phyloP scores from a whole-genome alignment of 2,113 vertebrate genomes.

The Bagarius yarrelli region DNA sequence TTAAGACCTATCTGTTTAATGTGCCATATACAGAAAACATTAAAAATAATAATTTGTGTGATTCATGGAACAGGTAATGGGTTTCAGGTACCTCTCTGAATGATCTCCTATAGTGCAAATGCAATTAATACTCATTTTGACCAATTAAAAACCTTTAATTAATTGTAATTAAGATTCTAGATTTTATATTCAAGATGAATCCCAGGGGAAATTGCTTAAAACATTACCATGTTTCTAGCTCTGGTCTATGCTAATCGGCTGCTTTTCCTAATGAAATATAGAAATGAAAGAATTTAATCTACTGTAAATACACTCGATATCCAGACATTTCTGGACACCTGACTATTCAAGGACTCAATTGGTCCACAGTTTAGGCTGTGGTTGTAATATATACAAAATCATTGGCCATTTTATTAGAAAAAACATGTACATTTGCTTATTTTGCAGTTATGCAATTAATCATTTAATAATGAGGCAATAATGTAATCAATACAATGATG shows the following conservation, averaged over 20 bases:
- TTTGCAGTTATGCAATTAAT: not conserved
- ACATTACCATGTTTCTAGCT: too few species aligned
- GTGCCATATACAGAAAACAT: slow-evolving; percentile 25
- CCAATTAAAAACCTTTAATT: slow-evolving; percentile 40
- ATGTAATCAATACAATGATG: not conserved
- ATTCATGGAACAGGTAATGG: slow-evolving; percentile 47
- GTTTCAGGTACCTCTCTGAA: slow-evolving; percentile 36
- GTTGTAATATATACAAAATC: not conserved
- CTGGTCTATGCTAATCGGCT: too few species aligned
- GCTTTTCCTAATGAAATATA: too few species aligned
- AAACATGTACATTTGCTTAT: not conserved
- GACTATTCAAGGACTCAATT: too few species aligned
- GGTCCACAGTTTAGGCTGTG: too few species aligned
- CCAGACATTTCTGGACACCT: too few species aligned
- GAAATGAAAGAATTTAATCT: too few species aligned
- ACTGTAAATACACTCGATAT: too few species aligned
- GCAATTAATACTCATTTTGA: slow-evolving; percentile 46
- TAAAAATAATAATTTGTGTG: slow-evolving; percentile 38
- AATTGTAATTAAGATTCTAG: slow-evolving; percentile 38
- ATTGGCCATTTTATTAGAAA: not conserved
- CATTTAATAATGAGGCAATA: not conserved
- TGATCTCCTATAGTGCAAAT: slow-evolving; percentile 37
- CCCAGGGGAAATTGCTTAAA: too few species aligned
- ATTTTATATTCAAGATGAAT: too few species aligned
- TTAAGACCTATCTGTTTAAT: slow-evolving; percentile 18